Percentiles rank a stretch among this genome's conserved stretches.
Evolutionary conservation across 2,797 vertebrate genomes (phyloP).

Genomic region (Acanthurus leucopareius): DNA sequence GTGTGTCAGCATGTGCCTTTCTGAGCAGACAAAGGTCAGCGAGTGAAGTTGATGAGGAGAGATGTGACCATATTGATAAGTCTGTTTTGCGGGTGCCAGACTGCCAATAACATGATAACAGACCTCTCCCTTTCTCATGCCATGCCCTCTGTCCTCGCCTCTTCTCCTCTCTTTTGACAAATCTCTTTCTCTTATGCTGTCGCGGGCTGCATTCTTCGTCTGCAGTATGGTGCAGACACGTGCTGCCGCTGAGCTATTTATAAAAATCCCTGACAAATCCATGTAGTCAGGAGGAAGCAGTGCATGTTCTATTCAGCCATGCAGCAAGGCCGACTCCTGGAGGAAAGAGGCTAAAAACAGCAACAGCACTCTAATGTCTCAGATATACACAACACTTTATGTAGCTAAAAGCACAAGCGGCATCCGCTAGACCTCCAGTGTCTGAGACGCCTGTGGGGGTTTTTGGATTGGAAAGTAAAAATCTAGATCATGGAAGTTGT

Average conservation of each 20-base stretch:
- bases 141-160: not conserved
- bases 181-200: conserved; percentile 41
- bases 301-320: conserved; percentile 81
- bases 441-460: conserved; percentile 39
- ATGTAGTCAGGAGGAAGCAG: conserved; percentile 83
- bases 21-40: conserved; percentile 11
- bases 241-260: conserved; percentile 83
- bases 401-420: conserved; percentile 49
- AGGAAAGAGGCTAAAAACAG: conserved; percentile 75
- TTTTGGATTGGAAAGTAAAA: conserved; percentile 51
- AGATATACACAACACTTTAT: conserved; percentile 49
- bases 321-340: conserved; percentile 74
- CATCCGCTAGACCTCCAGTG: conserved; percentile 38
- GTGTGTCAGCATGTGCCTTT: conserved; percentile 18
- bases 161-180: conserved; percentile 45
- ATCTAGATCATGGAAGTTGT: conserved; percentile 43
- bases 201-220: conserved; percentile 55
- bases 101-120: conserved; percentile 25
- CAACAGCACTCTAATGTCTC: conserved; percentile 54
- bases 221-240: conserved; percentile 68
- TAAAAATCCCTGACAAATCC: conserved; percentile 85
- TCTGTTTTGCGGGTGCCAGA: not conserved
- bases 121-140: not conserved
- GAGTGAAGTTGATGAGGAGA: conserved; percentile 10
- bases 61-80: conserved; percentile 21